Evolutionary conservation across 1,140 invertebrate species (phyloP), one percentile per base, ranked within the genome.

Genomic region (Halictus rubicundus): DNA sequence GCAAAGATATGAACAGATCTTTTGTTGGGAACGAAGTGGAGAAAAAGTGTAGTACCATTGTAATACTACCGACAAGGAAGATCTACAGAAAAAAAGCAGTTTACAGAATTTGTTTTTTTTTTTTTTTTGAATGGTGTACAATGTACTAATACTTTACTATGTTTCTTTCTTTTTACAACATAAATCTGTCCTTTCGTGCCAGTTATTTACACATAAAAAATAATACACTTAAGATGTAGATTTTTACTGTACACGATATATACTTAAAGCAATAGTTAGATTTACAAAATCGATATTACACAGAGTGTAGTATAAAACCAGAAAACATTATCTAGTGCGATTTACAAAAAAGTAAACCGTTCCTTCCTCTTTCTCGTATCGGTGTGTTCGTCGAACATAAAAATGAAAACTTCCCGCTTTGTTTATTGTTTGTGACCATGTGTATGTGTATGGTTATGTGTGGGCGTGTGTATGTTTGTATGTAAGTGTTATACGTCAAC

Each of bases 141-240:
- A 42, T n/a, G 54, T 61, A 68, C 54, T 68, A 63, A 49, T 57
- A 78, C 14, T 54, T 72, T 54, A 54, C 76, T 65, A 59, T 66
- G 32, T 32, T 57, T 39, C n/a, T 37, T 63, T 27, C 27, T 63
- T 54, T 65, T 78, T 78, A 63, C 46, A 78, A 78, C 68, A 78
- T 60, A 71, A 78, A 71, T 57, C 37, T 72, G 14, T 78, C 49
- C 32, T 72, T 32, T 72, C 49, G 63, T 78, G 76, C 76, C 25
- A 72, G 60, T 78, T 78, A 64, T 72, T 72, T 78, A 78, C 69
- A 78, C 60, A 78, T 72, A 72, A 61, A 78, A 78, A 78, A 78
- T 72, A 78, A 78, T 78, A 78, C 49, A 78, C 60, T 78, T 78
- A 72, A 72, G 14, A 65, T 42, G 49, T 72, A 78, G 37, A 72